Percentiles rank a stretch among this genome's conserved stretches.
These are phyloP conservation scores for Cenopis cana DNA, from an alignment of 2,888 invertebrate species.

Conservation along the genomic window DNA sequence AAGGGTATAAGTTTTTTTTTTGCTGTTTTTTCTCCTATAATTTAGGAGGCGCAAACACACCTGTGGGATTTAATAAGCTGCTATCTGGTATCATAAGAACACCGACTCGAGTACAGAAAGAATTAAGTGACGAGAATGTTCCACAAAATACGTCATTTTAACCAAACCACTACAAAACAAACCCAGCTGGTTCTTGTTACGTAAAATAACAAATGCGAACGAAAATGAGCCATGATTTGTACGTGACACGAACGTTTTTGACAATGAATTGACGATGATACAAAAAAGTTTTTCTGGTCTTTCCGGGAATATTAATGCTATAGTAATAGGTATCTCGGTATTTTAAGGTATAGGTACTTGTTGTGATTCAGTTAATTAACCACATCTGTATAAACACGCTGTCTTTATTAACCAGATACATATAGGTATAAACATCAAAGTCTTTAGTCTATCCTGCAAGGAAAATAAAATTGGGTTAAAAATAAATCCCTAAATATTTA, in stretches of 20 bases:
- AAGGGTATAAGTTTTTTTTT: conserved; percentile 20
- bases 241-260: conserved; percentile 24
- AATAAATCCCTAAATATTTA: no score
- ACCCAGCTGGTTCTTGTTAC: conserved; percentile 33
- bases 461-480: no score
- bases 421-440: no score
- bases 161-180: conserved; percentile 23
- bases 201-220: conserved; percentile 21
- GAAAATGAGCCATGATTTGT: conserved; percentile 39
- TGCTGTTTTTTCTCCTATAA: no score
- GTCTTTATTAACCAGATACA: no score
- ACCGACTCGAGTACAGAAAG: conserved; percentile 1
- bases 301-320: conserved; percentile 1
- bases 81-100: conserved; percentile 36
- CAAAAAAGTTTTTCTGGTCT: conserved; percentile 15
- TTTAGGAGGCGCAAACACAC: conserved; percentile 37
- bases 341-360: conserved; percentile 14
- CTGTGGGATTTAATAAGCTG: conserved; percentile 40
- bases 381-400: background rate
- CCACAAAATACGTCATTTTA: conserved; percentile 6
- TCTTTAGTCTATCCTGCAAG: no score
- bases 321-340: conserved; percentile 11
- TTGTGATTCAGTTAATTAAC: conserved; percentile 10
- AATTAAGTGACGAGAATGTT: conserved; percentile 11
- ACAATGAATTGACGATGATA: background rate